Conservation (phyloP, 2,113 vertebrate genomes). For the Tetrax tetrax region DNA sequence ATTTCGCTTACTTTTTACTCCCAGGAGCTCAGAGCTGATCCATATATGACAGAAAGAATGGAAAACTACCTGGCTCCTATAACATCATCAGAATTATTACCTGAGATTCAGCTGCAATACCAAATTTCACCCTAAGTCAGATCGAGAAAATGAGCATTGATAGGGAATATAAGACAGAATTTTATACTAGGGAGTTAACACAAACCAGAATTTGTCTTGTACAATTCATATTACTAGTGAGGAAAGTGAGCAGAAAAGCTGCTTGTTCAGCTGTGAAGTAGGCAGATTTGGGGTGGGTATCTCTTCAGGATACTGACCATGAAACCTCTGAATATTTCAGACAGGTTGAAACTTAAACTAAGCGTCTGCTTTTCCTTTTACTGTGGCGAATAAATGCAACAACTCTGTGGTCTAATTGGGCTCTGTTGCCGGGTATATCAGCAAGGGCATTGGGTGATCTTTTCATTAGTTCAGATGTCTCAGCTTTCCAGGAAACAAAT, state of each 20-base stretch:
- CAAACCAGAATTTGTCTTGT: not conserved
- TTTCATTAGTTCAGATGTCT: not conserved
- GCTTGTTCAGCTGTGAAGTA: not conserved
- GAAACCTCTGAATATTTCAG: not conserved
- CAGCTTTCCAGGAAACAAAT: conserved; percentile 3
- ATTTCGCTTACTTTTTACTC: conserved; percentile 1
- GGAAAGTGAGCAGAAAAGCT: not conserved
- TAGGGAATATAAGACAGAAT: not conserved
- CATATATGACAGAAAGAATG: not conserved
- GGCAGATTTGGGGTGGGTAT: not conserved
- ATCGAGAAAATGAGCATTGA: not conserved
- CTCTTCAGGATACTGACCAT: not conserved
- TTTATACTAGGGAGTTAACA: not conserved
- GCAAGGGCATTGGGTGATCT: not conserved
- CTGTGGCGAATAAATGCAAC: not conserved
- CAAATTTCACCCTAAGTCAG: not conserved
- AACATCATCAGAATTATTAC: not conserved
- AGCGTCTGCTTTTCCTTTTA: not conserved
- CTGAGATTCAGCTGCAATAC: not conserved
- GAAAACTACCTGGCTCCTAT: not conserved
- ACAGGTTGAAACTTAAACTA: not conserved
- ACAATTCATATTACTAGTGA: not conserved
- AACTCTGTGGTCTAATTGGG: not conserved
- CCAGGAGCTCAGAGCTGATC: not conserved
- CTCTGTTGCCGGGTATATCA: not conserved